Percentiles rank a stretch among this genome's conserved stretches.
Evolutionary conservation across 2,797 vertebrate species (phyloP).

Genomic region (Avahi laniger): DNA sequence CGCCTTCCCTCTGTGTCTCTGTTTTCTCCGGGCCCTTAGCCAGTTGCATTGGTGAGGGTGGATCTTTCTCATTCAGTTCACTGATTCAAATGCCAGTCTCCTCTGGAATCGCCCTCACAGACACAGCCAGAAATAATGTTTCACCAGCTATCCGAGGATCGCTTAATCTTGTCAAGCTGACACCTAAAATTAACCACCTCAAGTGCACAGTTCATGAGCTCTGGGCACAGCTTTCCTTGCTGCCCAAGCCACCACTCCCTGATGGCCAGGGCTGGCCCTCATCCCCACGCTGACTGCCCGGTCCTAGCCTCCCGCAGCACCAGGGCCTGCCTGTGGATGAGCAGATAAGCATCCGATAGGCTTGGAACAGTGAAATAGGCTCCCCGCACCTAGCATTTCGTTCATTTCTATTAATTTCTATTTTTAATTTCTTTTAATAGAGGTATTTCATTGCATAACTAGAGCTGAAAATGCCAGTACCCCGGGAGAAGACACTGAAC

Average conservation of each 20-base stretch:
- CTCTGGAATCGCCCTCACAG: neutral
- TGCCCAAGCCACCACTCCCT: accelerated
- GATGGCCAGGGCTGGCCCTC: neutral
- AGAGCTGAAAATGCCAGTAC: neutral
- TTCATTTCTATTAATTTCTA: neutral
- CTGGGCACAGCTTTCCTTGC: too few species aligned
- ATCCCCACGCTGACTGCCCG: neutral
- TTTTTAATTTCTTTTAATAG: too few species aligned
- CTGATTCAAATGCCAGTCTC: neutral
- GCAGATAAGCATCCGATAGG: neutral
- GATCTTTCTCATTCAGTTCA: neutral
- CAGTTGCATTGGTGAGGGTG: neutral
- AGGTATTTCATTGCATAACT: neutral
- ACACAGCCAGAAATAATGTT: neutral
- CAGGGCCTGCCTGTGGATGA: neutral
- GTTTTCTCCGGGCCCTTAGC: neutral
- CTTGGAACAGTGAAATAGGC: neutral
- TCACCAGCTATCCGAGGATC: neutral
- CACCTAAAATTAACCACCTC: neutral
- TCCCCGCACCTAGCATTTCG: neutral
- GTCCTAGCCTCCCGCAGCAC: neutral
- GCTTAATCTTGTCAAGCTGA: neutral
- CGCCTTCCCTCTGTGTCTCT: neutral
- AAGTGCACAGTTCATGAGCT: neutral
- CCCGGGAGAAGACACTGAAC: neutral